Evolutionary conservation across 2,888 invertebrate genomes (phyloP).

Genomic region (Ormia ochracea): DNA sequence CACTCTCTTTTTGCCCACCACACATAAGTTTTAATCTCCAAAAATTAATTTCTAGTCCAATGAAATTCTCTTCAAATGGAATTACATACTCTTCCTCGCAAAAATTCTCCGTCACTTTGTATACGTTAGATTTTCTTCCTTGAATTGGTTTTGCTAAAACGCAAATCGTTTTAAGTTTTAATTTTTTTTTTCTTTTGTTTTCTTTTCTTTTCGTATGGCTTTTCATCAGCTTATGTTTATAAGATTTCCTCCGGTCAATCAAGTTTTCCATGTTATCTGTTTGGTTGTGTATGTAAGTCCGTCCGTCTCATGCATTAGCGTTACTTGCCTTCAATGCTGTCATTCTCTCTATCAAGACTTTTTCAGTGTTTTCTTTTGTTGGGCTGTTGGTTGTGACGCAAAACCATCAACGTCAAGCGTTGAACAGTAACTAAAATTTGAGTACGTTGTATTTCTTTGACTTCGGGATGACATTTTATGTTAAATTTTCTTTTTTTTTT

Average conservation of each 20-base stretch:
- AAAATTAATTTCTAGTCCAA: neutral
- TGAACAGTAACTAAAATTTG: neutral
- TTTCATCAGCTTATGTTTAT: conserved; percentile 42
- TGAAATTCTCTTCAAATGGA: neutral
- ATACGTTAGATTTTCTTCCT: neutral
- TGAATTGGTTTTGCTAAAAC: neutral
- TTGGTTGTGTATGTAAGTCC: neutral
- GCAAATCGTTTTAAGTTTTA: conserved; percentile 36
- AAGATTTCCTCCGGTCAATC: conserved; percentile 57
- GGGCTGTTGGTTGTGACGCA: conserved; percentile 20
- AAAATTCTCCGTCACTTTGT: neutral
- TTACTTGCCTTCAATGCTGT: conserved; percentile 2
- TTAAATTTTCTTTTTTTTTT: conserved; percentile 1
- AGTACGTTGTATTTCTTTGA: conserved; percentile 9
- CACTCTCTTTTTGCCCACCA: neutral
- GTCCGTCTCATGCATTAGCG: neutral
- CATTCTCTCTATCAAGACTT: neutral
- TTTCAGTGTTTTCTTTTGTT: neutral
- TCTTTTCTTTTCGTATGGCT: conserved; percentile 31
- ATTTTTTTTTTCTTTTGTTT: no score
- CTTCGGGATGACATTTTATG: neutral
- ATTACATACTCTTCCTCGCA: conserved; percentile 16
- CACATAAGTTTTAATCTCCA: neutral
- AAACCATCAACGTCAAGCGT: neutral
- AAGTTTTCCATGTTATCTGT: conserved; percentile 52